Evolutionary conservation across 2,888 invertebrate species (phyloP).

Genomic region (Eupeodes luniger): DNA sequence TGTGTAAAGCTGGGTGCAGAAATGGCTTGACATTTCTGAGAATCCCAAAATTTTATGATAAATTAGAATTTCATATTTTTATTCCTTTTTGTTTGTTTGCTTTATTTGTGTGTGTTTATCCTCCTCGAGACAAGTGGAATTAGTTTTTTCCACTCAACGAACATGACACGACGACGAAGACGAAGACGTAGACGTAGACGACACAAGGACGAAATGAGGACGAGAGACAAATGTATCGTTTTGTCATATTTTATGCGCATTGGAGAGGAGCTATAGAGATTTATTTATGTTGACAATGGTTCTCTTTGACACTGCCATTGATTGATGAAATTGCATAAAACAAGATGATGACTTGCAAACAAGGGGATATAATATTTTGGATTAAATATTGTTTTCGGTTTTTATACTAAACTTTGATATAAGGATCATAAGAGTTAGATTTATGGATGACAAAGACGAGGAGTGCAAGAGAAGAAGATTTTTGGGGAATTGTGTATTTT

Average conservation of each 20-base stretch:
- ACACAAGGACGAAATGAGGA: not conserved
- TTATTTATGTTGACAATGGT: conserved; percentile 38
- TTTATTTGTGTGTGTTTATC: not conserved
- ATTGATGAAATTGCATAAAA: conserved; percentile 50
- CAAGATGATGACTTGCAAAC: conserved; percentile 27
- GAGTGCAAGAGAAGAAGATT: not conserved
- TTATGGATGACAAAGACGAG: not conserved
- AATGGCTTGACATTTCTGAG: not conserved
- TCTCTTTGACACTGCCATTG: conserved; percentile 41
- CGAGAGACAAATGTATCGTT: conserved; percentile 1
- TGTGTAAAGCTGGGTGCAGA: not conserved
- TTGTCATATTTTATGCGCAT: conserved; percentile 25
- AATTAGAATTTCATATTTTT: conserved; percentile 23
- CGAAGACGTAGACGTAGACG: not conserved
- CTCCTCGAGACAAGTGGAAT: not conserved
- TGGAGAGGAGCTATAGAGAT: not conserved
- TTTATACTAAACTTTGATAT: not conserved
- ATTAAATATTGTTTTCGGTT: conserved; percentile 12
- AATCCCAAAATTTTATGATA: conserved; percentile 25
- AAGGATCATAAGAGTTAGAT: not conserved
- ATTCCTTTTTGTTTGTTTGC: not conserved
- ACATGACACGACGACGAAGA: not conserved
- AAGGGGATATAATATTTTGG: conserved; percentile 15
- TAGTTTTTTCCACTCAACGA: not conserved
- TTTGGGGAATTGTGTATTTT: not conserved